Evolutionary conservation across 1,140 invertebrate genomes (phyloP).

Genomic region (Steinernema feltiae): DNA sequence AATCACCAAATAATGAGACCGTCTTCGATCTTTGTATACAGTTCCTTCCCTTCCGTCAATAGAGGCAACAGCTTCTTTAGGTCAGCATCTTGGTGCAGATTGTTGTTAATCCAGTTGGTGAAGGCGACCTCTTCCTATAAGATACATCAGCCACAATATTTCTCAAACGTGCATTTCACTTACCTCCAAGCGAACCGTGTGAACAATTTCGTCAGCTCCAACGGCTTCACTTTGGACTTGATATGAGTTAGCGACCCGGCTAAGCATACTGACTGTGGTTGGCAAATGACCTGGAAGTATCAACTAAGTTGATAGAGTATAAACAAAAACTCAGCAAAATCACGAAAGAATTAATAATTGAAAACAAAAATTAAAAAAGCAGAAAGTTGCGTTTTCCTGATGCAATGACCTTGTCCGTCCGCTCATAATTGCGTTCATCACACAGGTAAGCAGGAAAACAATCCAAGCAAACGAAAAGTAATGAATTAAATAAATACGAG

Average conservation of each 20-base stretch:
- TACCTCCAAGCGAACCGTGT: slow-evolving; percentile 58
- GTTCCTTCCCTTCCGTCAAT: slow-evolving; percentile 75
- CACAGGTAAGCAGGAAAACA: not conserved
- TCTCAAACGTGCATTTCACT: slow-evolving; percentile 16
- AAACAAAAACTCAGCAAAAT: too few relatives aligned
- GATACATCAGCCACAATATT: slow-evolving; percentile 24
- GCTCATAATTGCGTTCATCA: not conserved
- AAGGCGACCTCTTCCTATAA: slow-evolving; percentile 88
- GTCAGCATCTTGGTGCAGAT: slow-evolving; percentile 79
- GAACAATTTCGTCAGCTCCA: slow-evolving; percentile 71
- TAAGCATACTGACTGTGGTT: too few relatives aligned
- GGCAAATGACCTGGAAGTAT: too few relatives aligned
- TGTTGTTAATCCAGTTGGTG: slow-evolving; percentile 93
- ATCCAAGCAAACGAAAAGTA: not conserved
- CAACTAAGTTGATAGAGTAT: too few relatives aligned
- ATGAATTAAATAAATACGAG: not conserved
- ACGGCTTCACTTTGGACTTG: slow-evolving; percentile 84
- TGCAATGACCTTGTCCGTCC: not conserved
- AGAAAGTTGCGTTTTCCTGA: too few relatives aligned
- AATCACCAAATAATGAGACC: slow-evolving; percentile 87
- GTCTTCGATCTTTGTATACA: slow-evolving; percentile 90
- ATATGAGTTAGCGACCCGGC: slow-evolving; percentile 85
- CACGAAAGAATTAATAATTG: too few relatives aligned
- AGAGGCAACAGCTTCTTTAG: slow-evolving; percentile 83
- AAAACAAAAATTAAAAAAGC: too few relatives aligned